phyloP scores from a whole-genome alignment of 2,888 invertebrate genomes.

The Eremobia ochroleuca region DNA sequence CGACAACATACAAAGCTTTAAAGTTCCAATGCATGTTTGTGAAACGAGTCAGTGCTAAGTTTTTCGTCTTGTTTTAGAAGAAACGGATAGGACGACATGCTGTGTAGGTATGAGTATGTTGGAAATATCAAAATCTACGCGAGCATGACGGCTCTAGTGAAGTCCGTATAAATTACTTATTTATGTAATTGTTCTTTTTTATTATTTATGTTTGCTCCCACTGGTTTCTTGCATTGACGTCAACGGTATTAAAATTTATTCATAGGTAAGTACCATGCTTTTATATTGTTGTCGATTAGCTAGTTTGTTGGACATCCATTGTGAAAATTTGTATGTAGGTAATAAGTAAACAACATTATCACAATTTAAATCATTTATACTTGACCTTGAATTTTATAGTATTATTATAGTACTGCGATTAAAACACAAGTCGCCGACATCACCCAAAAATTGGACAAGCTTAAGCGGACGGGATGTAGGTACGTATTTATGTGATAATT shows the following conservation, averaged over 20 bases:
- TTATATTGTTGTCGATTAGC: not conserved
- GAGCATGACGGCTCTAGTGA: not conserved
- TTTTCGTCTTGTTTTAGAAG: too few species aligned
- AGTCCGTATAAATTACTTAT: not conserved
- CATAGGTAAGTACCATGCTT: not conserved
- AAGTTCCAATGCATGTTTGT: too few species aligned
- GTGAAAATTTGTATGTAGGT: not conserved
- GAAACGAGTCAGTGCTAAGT: too few species aligned
- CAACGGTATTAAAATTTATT: not conserved
- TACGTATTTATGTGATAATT: too few species aligned
- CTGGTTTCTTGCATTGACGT: not conserved
- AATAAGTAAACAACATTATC: too few species aligned
- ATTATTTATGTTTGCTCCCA: not conserved
- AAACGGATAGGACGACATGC: too few species aligned
- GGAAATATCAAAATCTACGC: not conserved
- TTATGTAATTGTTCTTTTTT: not conserved
- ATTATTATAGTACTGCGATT: not conserved
- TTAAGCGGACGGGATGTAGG: conserved; percentile 21
- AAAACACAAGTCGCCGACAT: conserved; percentile 6
- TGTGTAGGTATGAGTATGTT: not conserved
- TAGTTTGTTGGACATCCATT: not conserved
- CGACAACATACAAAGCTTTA: too few species aligned
- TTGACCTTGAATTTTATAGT: too few species aligned
- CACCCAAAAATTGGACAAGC: conserved; percentile 3
- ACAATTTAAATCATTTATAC: too few species aligned